A percentile compares a stretch with the other conserved stretches of the same genome.
Evolutionary conservation across 2,797 vertebrate species (phyloP).

Genomic region (Sebastes umbrosus): DNA sequence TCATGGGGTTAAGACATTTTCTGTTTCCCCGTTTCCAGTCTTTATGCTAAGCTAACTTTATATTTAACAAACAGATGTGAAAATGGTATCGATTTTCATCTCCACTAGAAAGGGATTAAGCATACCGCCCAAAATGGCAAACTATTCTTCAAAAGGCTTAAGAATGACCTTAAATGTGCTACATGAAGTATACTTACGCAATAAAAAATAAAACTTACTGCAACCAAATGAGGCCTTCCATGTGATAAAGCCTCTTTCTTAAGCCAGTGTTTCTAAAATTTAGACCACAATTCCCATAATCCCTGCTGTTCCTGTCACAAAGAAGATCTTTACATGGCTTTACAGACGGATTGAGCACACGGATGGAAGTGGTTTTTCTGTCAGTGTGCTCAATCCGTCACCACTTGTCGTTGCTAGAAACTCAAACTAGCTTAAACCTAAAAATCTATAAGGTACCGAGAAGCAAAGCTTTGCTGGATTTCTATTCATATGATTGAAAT

Average conservation of each 20-base stretch:
- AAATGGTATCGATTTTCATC: background rate
- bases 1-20: background rate
- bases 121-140: background rate
- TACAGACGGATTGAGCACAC: background rate
- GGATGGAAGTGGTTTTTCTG: background rate
- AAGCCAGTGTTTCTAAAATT: background rate
- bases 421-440: background rate
- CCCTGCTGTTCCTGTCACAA: background rate
- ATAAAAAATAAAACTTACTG: background rate
- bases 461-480: background rate
- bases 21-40: background rate
- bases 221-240: background rate
- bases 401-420: background rate
- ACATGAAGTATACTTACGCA: background rate
- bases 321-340: conserved; percentile 4
- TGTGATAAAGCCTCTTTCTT: background rate
- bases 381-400: background rate
- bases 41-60: background rate
- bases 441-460: background rate
- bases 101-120: background rate
- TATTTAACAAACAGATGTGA: background rate
- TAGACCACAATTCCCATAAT: background rate
- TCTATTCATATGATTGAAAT: background rate
- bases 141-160: background rate
- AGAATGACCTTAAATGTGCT: background rate